These are phyloP conservation scores for Ochropleura leucogaster DNA, from an alignment of 2,888 invertebrate genomes.

Conservation along the genomic window DNA sequence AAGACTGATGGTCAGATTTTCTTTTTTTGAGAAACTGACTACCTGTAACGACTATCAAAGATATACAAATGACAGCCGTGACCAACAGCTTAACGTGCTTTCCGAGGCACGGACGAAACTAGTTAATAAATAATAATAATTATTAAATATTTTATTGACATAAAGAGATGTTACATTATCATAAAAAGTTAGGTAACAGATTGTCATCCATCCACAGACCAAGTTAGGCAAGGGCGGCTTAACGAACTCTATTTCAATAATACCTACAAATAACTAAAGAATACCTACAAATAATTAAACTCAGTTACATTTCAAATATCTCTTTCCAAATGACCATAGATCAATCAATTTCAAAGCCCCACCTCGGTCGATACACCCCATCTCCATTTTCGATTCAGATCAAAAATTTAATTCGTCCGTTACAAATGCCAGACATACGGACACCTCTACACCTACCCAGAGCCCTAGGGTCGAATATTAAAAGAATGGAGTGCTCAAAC, in stretches of 20 bases:
- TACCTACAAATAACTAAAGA: neutral
- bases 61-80: too few relatives aligned
- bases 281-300: neutral
- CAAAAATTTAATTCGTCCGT: conserved; percentile 48
- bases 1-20: too few relatives aligned
- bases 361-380: neutral
- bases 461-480: conserved; percentile 56
- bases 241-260: neutral
- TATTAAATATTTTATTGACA: too few relatives aligned
- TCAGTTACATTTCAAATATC: neutral
- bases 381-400: conserved; percentile 43
- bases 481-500: conserved; percentile 61
- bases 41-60: too few relatives aligned
- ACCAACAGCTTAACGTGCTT: too few relatives aligned
- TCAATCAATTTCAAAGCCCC: neutral
- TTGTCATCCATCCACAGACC: too few relatives aligned
- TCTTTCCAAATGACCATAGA: neutral
- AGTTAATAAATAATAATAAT: too few relatives aligned
- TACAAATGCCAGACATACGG: conserved; percentile 47
- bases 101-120: too few relatives aligned
- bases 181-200: too few relatives aligned
- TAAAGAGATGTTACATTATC: too few relatives aligned
- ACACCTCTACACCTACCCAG: conserved; percentile 33
- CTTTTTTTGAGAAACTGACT: too few relatives aligned
- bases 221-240: too few relatives aligned